Conservation (phyloP, 2,888 invertebrate genomes). For the Endotricha flammealis region DNA sequence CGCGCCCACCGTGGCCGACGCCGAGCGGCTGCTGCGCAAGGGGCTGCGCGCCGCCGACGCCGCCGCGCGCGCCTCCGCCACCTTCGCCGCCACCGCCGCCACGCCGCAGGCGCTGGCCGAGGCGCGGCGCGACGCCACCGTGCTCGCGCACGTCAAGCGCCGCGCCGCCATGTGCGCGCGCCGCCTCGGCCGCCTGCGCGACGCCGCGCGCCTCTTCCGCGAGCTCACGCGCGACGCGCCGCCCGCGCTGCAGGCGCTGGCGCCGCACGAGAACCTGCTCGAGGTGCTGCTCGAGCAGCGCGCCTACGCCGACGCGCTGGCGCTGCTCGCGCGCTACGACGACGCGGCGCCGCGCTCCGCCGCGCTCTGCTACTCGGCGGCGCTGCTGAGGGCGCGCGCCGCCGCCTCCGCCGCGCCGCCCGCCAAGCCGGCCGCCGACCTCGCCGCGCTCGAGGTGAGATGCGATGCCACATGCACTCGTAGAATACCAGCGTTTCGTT, state of each 20-base stretch:
- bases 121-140: constrained; percentile 93
- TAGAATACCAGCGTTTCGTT: too few species aligned
- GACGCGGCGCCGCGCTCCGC: constrained; percentile 98
- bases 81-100: constrained; percentile 85
- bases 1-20: constrained; percentile 92
- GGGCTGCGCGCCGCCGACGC: constrained; percentile 98
- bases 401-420: constrained; percentile 93
- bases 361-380: constrained; percentile 96
- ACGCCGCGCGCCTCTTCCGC: constrained; percentile 97
- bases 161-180: constrained; percentile 98
- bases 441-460: constrained; percentile 89
- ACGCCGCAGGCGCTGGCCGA: constrained; percentile 85
- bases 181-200: constrained; percentile 94
- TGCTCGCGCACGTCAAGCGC: constrained; percentile 95
- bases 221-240: constrained; percentile 98
- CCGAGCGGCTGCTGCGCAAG: constrained; percentile 70
- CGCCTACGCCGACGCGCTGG: constrained; percentile 91
- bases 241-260: constrained; percentile 94
- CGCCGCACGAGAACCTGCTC: constrained; percentile 94
- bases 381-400: constrained; percentile 92
- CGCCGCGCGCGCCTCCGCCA: constrained; percentile 88
- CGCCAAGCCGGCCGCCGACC: constrained; percentile 90
- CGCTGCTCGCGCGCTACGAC: constrained; percentile 80
- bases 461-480: constrained; percentile 2
- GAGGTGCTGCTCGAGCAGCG: constrained; percentile 97